Evolutionary conservation across 2,888 invertebrate genomes (phyloP).

Genomic region (Dynastes grantii): DNA sequence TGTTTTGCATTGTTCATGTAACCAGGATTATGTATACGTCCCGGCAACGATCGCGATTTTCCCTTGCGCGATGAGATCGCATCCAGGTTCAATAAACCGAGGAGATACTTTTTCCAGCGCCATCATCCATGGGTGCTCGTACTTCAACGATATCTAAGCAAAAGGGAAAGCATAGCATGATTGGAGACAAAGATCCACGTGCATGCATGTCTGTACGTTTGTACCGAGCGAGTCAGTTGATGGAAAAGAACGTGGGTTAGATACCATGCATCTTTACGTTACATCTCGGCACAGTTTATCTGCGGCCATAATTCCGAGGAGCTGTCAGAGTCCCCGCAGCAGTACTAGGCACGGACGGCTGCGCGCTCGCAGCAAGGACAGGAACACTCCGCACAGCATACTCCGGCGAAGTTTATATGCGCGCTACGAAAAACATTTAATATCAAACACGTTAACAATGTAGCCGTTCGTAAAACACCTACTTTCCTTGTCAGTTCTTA

Average conservation of each 20-base stretch:
- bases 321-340: constrained; percentile 62
- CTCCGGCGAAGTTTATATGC: constrained; percentile 65
- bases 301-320: constrained; percentile 64
- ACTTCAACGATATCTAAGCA: constrained; percentile 45
- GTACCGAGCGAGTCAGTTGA: constrained; percentile 56
- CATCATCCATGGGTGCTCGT: constrained; percentile 1
- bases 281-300: constrained; percentile 69
- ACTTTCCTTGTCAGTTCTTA: constrained; percentile 60
- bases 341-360: constrained; percentile 68
- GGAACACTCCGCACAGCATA: constrained; percentile 55
- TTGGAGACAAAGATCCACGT: constrained; percentile 51
- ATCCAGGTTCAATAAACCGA: constrained; percentile 48
- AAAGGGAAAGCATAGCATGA: constrained; percentile 40
- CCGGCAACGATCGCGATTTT: neutral
- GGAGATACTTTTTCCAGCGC: constrained; percentile 18
- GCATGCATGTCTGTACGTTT: constrained; percentile 17
- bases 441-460: constrained; percentile 67
- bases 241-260: constrained; percentile 69
- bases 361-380: constrained; percentile 60
- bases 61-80: neutral
- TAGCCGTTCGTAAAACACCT: constrained; percentile 66
- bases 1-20: no score
- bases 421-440: constrained; percentile 65
- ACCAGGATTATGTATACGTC: neutral
- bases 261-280: constrained; percentile 69